Evolutionary conservation across 2,113 vertebrate species (phyloP).

Genomic region (Clarias batrachus): DNA sequence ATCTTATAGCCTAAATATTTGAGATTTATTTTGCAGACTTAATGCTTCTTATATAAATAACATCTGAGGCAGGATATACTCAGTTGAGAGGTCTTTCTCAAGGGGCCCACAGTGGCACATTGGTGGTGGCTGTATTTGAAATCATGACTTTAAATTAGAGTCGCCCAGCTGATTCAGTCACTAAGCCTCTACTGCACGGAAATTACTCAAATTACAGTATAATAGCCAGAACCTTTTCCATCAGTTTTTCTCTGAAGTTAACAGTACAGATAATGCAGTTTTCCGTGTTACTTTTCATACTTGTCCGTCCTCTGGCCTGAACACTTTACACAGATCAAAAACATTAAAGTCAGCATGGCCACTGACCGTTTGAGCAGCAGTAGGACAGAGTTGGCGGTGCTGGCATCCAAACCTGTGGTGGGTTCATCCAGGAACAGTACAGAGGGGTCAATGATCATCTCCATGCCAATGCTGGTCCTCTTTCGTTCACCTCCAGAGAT

Average conservation of each 20-base stretch:
- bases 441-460: constrained; percentile 87
- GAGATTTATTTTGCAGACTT: neutral
- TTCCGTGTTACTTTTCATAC: too few species aligned
- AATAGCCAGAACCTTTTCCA: neutral
- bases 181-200: neutral
- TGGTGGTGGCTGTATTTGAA: neutral
- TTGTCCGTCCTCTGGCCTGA: too few species aligned
- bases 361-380: constrained; percentile 83
- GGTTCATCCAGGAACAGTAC: constrained; percentile 94
- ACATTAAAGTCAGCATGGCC: neutral
- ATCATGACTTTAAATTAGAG: too few species aligned
- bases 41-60: neutral
- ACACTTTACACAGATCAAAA: too few species aligned
- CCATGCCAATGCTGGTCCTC: constrained; percentile 94
- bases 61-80: neutral
- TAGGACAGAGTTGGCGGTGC: constrained; percentile 90
- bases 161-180: too few species aligned
- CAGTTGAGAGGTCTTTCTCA: neutral
- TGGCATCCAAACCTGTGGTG: constrained; percentile 89
- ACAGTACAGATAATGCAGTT: too few species aligned
- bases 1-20: neutral
- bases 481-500: constrained; percentile 93
- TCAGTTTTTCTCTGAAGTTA: too few species aligned
- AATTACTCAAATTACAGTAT: neutral
- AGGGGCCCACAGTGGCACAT: neutral